Percentiles rank a stretch among this genome's conserved stretches.
These are phyloP conservation scores for Homalodisca vitripennis DNA, from an alignment of 1,140 invertebrate species.

Conservation along the genomic window DNA sequence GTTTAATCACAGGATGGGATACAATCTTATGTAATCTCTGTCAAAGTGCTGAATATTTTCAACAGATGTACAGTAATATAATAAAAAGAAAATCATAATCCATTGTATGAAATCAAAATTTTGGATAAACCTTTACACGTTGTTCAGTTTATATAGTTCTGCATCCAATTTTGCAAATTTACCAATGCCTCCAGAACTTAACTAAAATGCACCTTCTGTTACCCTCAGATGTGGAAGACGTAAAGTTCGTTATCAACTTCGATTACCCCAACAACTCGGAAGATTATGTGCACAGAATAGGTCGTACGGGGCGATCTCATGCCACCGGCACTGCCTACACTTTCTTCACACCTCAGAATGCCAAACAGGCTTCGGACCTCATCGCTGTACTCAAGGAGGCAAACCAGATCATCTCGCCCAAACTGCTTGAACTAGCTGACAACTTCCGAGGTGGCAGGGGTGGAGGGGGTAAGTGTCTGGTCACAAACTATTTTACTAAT, in stretches of 20 bases:
- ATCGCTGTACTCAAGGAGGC: conserved; percentile 89
- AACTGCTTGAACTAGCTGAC: conserved; percentile 62
- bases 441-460: conserved; percentile 28
- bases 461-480: not conserved
- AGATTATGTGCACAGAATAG: conserved; percentile 99
- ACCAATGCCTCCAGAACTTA: too few species aligned
- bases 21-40: too few species aligned
- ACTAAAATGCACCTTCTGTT: too few species aligned
- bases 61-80: too few species aligned
- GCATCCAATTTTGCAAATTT: too few species aligned
- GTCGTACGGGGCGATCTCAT: conserved; percentile 89
- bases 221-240: conserved; percentile 98
- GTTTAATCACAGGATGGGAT: too few species aligned
- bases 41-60: too few species aligned
- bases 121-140: too few species aligned
- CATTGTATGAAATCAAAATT: too few species aligned
- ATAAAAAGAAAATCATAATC: too few species aligned
- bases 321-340: conserved; percentile 96
- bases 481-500: not conserved
- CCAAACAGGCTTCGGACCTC: conserved; percentile 86
- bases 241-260: conserved; percentile 98
- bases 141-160: too few species aligned
- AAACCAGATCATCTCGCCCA: conserved; percentile 83
- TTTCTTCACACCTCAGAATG: conserved; percentile 91
- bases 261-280: conserved; percentile 98